Evolutionary conservation across 1,140 invertebrate species (phyloP).

Genomic region (Formica exsecta): DNA sequence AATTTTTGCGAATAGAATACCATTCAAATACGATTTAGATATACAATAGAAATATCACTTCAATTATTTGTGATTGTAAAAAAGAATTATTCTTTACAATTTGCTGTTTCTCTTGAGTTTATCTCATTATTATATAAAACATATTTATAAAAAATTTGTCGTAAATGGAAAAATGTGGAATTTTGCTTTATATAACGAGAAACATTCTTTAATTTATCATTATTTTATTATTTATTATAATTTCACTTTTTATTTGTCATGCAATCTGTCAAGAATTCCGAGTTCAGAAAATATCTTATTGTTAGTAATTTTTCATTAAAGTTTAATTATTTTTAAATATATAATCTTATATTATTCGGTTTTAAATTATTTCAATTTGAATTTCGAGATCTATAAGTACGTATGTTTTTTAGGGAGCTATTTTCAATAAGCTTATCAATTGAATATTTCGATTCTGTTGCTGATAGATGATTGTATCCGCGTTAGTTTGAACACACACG

Average conservation of each 20-base stretch:
- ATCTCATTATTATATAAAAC: not conserved
- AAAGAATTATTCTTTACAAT: not conserved
- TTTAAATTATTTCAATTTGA: not conserved
- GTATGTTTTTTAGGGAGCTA: not conserved
- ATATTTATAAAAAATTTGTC: not conserved
- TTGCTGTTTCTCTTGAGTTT: not conserved
- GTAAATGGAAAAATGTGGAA: not conserved
- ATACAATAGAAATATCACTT: not conserved
- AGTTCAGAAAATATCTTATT: not conserved
- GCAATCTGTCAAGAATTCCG: too few species aligned
- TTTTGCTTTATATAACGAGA: not conserved
- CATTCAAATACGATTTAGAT: not conserved
- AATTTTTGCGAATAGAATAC: not conserved
- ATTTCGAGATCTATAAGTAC: not conserved
- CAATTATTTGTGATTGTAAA: conserved; percentile 1
- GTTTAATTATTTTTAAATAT: not conserved
- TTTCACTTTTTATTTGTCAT: not conserved
- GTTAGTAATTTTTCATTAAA: too few species aligned
- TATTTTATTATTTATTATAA: not conserved
- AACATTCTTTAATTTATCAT: conserved; percentile 1
- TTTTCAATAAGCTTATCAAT: conserved; percentile 26
- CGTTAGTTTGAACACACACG: conserved; percentile 10
- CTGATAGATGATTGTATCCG: not conserved
- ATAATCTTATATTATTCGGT: not conserved
- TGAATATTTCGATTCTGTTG: not conserved